These are phyloP conservation scores for Serinus canaria DNA, from an alignment of 2,113 vertebrate species.

Conservation along the genomic window DNA sequence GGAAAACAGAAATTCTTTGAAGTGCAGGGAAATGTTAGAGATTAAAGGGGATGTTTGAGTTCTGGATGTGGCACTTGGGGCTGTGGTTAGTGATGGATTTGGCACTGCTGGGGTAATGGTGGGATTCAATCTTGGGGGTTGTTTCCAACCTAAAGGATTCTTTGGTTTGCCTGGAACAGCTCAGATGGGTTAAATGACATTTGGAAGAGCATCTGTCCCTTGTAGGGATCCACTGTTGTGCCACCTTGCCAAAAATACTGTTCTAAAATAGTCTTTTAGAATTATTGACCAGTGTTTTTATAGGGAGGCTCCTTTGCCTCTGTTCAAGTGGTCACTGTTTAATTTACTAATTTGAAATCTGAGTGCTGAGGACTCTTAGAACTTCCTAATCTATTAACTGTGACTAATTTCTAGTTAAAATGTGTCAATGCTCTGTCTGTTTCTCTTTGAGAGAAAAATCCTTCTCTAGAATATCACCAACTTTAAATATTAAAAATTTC, in stretches of 20 bases:
- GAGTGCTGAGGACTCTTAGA: background rate
- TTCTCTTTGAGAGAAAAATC: background rate
- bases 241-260: background rate
- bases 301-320: background rate
- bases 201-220: background rate
- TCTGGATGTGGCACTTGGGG: background rate
- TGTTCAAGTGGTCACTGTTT: background rate
- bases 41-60: background rate
- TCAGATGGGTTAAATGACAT: background rate
- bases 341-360: background rate
- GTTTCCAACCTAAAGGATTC: background rate
- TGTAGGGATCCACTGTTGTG: background rate
- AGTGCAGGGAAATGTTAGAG: accelerated
- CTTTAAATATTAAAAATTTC: background rate
- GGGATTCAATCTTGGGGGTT: background rate
- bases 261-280: background rate
- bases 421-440: background rate
- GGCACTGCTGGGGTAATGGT: background rate
- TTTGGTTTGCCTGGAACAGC: background rate
- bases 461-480: background rate
- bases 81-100: background rate
- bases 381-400: background rate
- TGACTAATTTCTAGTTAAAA: background rate
- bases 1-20: background rate
- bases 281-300: background rate